phyloP scores from a whole-genome alignment of 2,113 vertebrate species.

The Callionymus lyra region DNA sequence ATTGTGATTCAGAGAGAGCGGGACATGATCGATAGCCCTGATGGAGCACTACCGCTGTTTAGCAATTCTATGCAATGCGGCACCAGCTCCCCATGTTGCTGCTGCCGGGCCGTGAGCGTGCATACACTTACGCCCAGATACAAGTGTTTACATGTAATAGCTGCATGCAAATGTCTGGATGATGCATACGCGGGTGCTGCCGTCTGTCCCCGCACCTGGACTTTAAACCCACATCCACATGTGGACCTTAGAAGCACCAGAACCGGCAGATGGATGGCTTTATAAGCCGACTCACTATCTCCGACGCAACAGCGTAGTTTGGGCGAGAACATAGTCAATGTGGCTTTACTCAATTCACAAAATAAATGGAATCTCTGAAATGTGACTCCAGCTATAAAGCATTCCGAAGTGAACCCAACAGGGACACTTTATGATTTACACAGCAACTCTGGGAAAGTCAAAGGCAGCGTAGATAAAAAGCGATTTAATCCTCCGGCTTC shows the following conservation, averaged over 20 bases:
- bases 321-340: slow-evolving; percentile 11
- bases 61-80: slow-evolving; percentile 62
- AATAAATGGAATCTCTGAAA: slow-evolving; percentile 60
- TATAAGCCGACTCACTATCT: not conserved
- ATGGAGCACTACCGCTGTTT: slow-evolving; percentile 59
- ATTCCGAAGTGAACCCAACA: slow-evolving; percentile 52
- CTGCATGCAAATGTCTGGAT: not conserved
- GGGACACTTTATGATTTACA: slow-evolving; percentile 58
- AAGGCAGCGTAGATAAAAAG: slow-evolving; percentile 57
- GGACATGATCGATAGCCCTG: slow-evolving; percentile 62
- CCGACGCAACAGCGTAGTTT: slow-evolving; percentile 9
- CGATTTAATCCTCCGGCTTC: slow-evolving; percentile 61
- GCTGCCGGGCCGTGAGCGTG: slow-evolving; percentile 20
- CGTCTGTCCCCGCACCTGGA: too few relatives aligned
- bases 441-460: slow-evolving; percentile 56
- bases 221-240: too few relatives aligned
- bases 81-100: slow-evolving; percentile 36
- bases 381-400: slow-evolving; percentile 55
- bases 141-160: slow-evolving; percentile 3
- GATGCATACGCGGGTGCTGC: too few relatives aligned
- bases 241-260: too few relatives aligned
- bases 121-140: slow-evolving; percentile 17
- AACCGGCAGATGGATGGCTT: not conserved
- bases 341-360: slow-evolving; percentile 45
- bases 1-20: slow-evolving; percentile 56